phyloP scores from a whole-genome alignment of 2,797 vertebrate genomes.

The Darevskia mixta region DNA sequence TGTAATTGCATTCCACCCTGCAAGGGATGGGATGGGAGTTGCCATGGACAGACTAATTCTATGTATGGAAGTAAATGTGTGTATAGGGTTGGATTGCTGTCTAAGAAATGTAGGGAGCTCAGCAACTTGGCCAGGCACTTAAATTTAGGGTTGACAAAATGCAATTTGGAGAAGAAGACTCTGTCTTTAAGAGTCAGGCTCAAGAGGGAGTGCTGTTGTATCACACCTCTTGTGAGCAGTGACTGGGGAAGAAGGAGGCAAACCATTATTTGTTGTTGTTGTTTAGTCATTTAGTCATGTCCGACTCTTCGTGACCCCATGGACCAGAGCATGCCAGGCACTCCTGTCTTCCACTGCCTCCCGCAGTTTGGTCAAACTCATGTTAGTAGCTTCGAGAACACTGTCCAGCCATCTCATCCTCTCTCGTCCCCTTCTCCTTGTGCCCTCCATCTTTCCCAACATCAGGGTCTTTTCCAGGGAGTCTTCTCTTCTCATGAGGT shows the following conservation, averaged over 20 bases:
- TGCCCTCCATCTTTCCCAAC: no score
- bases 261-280: neutral
- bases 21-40: neutral
- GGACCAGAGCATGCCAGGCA: no score
- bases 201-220: neutral
- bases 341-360: no score
- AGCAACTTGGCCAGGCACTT: neutral
- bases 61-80: neutral
- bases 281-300: no score
- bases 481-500: no score
- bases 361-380: no score
- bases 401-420: no score
- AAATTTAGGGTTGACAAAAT: neutral
- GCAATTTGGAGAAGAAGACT: neutral
- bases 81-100: neutral
- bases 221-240: neutral
- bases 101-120: neutral
- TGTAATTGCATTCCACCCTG: conserved; percentile 29
- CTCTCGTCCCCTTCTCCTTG: no score
- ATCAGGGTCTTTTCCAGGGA: no score
- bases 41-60: neutral
- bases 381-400: no score
- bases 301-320: no score
- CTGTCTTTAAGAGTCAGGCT: neutral
- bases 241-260: neutral